Percentiles rank a stretch among this genome's conserved stretches.
These are phyloP conservation scores for Caenorhabditis uteleia DNA, from an alignment of 2,888 invertebrate genomes.

Conservation along the genomic window DNA sequence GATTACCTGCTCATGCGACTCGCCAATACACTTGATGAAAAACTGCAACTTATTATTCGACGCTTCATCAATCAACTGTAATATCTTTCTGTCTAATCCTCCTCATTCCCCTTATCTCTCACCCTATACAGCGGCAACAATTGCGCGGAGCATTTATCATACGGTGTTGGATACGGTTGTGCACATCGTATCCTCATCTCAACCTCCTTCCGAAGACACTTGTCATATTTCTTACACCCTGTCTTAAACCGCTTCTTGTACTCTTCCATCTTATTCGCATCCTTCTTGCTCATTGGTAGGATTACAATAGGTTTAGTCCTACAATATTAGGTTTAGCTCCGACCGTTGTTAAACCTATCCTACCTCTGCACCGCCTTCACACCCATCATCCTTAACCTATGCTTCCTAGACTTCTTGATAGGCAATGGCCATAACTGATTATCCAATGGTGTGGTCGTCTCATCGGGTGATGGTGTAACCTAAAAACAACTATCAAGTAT, in stretches of 20 bases:
- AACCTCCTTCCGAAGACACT: slow-evolving; percentile 28
- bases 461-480: slow-evolving; percentile 29
- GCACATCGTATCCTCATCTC: slow-evolving; percentile 34
- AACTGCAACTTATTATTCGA: slow-evolving; percentile 33
- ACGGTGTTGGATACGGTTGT: slow-evolving; percentile 20
- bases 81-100: neutral
- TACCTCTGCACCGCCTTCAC: slow-evolving; percentile 27
- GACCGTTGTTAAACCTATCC: neutral
- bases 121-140: slow-evolving; percentile 29
- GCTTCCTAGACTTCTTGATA: slow-evolving; percentile 11
- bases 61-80: slow-evolving; percentile 32
- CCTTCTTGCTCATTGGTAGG: slow-evolving; percentile 23
- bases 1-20: slow-evolving; percentile 17
- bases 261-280: slow-evolving; percentile 24
- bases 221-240: slow-evolving; percentile 29
- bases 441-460: slow-evolving; percentile 26
- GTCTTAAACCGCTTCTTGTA: slow-evolving; percentile 19
- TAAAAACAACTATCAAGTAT: neutral
- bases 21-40: slow-evolving; percentile 25
- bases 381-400: slow-evolving; percentile 28
- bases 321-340: neutral
- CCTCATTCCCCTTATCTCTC: neutral
- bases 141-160: slow-evolving; percentile 33
- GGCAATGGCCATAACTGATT: slow-evolving; percentile 35
- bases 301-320: slow-evolving; percentile 32